Percentiles rank a stretch among this genome's conserved stretches.
Evolutionary conservation across 2,888 invertebrate genomes (phyloP).

Genomic region (Galerucella pusilla): DNA sequence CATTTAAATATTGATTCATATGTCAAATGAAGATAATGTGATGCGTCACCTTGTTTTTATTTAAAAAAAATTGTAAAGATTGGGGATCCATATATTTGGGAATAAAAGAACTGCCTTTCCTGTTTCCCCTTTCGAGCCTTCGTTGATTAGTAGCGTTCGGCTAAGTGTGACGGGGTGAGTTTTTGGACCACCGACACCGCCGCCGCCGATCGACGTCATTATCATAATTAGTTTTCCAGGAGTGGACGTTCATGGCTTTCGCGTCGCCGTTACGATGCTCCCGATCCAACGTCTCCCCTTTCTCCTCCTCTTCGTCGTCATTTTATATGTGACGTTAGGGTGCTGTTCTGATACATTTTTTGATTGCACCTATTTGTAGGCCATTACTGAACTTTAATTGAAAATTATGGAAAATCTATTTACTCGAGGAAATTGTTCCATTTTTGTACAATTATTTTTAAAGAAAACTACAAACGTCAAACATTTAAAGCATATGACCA

Average conservation of each 20-base stretch:
- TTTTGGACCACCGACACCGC: slow-evolving; percentile 36
- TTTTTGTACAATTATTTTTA: background rate
- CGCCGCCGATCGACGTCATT: slow-evolving; percentile 57
- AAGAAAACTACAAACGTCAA: no score
- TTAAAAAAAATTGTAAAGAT: background rate
- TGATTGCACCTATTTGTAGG: slow-evolving; percentile 23
- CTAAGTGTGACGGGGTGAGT: slow-evolving; percentile 51
- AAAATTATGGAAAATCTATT: slow-evolving; percentile 14
- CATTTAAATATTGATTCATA: no score
- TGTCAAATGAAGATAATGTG: no score
- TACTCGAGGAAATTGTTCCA: background rate
- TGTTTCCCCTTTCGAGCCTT: slow-evolving; percentile 38
- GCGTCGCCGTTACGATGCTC: slow-evolving; percentile 43
- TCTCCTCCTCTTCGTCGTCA: slow-evolving; percentile 1
- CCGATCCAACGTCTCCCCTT: slow-evolving; percentile 33
- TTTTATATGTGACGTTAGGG: slow-evolving; percentile 16
- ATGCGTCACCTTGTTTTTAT: background rate
- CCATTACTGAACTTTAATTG: slow-evolving; percentile 17
- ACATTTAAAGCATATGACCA: no score
- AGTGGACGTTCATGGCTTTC: slow-evolving; percentile 44
- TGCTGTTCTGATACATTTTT: slow-evolving; percentile 11
- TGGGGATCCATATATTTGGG: slow-evolving; percentile 36
- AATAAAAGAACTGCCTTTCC: slow-evolving; percentile 45
- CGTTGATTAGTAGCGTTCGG: slow-evolving; percentile 59
- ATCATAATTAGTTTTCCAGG: slow-evolving; percentile 61